These are phyloP conservation scores for Ctenomys sociabilis DNA, from an alignment of 2,113 vertebrate genomes.

Conservation along the genomic window DNA sequence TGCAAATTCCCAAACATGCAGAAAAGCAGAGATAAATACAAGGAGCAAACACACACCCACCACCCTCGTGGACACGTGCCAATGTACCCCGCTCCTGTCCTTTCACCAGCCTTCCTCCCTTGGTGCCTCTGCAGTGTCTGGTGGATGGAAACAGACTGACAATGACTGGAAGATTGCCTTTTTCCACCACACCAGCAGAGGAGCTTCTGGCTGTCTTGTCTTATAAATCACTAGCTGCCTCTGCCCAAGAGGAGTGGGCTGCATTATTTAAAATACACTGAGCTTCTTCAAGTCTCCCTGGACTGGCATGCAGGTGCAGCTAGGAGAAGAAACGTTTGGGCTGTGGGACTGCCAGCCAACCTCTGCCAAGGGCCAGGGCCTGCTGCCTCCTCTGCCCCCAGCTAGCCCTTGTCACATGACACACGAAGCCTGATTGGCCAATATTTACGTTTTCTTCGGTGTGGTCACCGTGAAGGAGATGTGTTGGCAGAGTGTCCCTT, in stretches of 20 bases:
- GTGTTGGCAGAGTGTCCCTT: not conserved
- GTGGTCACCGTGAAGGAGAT: conserved; percentile 17
- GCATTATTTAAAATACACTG: conserved; percentile 46
- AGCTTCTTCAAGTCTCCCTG: not conserved
- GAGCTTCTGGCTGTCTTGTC: not conserved
- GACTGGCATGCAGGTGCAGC: not conserved
- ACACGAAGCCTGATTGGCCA: not conserved
- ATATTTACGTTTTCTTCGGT: not conserved
- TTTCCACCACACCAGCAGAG: not conserved
- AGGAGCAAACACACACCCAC: not conserved
- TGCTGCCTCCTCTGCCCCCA: not conserved
- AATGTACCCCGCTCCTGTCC: not conserved
- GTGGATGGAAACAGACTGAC: not conserved
- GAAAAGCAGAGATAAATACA: not conserved
- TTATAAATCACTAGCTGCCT: conserved; percentile 38
- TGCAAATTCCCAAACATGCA: not conserved
- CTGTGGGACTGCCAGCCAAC: conserved; percentile 50
- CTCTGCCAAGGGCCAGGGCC: not conserved
- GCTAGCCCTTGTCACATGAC: not conserved
- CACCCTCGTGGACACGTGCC: not conserved
- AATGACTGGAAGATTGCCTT: not conserved
- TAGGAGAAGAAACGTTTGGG: conserved; percentile 29
- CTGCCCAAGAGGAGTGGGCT: not conserved
- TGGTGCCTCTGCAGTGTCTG: not conserved
- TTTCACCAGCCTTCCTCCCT: not conserved